Evolutionary conservation across 2,888 invertebrate genomes (phyloP), one percentile per base, ranked within the genome.

Genomic region (Deroplatys truncata): DNA sequence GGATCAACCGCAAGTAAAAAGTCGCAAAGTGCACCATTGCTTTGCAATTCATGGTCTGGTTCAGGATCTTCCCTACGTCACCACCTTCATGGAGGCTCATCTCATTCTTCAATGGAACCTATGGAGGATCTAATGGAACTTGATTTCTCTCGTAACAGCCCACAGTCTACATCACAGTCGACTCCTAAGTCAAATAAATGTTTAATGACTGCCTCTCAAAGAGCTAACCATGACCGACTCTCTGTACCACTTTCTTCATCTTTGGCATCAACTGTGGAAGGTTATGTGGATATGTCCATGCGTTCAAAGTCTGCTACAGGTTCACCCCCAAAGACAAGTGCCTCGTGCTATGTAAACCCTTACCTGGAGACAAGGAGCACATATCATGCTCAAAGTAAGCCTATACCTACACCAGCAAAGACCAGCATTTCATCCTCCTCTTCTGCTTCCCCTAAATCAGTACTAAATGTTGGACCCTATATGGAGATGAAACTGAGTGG

Each of bases 81-180:
- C 20, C 83, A 85, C 93, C 93, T 92, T 93, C 93, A 91, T 93
- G 86, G 83, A 25, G 28, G 49, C 95, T 85, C 95, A 95, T 91
- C 91, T 87, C 92, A 92, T 86, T 92, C 92, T n/a, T 92, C 92
- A 29, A 91, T 92, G 85, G 96, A 96, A 91, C 94, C 95, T 1
- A 96, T 96, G 95, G 96, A 96, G 91, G 97, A 98, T 93, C 95
- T 97, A 91, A 97, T 98, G 97, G 97, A 97, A 94, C 95, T 98
- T 91, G 97, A 97, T 92, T 97, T 96, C 92, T 95, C 95, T 0
- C 94, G 94, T 91, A 88, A 89, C 49, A 43, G 88, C n/a, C 35
- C n/a, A 88, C 25, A 72, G n/a, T 15, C 31, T 16, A 88, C 29
- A 28, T 88, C 88, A 56, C 88, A 90, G 82, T 72, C 85, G n/a